phyloP scores from a whole-genome alignment of 2,797 vertebrate species.

The Novumbra hubbsi region DNA sequence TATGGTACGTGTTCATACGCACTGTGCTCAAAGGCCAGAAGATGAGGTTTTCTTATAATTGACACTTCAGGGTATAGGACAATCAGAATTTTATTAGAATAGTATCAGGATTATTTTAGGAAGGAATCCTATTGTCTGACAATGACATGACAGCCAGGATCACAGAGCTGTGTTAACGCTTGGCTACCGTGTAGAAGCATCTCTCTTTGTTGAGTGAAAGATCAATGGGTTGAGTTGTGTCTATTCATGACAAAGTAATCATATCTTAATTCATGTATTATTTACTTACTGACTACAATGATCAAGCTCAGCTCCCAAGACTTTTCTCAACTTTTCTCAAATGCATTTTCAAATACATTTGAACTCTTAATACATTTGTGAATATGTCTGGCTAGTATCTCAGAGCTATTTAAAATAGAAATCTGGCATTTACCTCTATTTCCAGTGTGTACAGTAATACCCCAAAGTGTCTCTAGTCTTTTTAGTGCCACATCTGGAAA shows the following conservation, averaged over 20 bases:
- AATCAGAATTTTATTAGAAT: background rate
- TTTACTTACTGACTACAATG: background rate
- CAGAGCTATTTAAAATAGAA: background rate
- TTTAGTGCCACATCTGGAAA: constrained; percentile 13
- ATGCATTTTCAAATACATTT: background rate
- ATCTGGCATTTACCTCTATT: background rate
- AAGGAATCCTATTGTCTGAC: background rate
- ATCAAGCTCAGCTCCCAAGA: too few species aligned
- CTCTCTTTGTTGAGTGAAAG: background rate
- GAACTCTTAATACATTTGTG: background rate
- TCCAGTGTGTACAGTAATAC: background rate
- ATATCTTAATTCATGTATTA: background rate
- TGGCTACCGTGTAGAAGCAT: background rate
- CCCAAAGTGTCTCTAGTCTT: background rate
- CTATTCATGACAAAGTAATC: background rate
- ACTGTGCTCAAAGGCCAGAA: too few species aligned
- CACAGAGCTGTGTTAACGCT: background rate
- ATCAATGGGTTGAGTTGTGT: background rate
- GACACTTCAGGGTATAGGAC: background rate
- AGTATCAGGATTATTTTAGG: background rate
- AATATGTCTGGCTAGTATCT: background rate
- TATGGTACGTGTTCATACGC: background rate
- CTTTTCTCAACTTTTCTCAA: background rate
- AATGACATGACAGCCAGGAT: background rate
- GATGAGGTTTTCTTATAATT: background rate